Conservation (phyloP, 2,888 invertebrate genomes). For the Dryobotodes eremita region DNA sequence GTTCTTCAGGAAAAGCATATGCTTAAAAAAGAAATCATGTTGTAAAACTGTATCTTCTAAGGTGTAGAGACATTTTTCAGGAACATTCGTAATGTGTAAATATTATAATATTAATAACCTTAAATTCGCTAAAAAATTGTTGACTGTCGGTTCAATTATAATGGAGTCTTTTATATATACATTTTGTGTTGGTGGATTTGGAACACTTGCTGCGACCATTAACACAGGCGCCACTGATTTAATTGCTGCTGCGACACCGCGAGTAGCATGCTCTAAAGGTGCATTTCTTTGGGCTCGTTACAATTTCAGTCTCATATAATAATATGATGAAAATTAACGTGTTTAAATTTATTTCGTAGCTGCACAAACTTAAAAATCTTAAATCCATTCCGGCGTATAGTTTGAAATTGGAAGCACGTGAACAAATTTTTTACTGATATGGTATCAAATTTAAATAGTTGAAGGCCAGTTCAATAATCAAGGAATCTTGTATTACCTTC, state of each 20-base stretch:
- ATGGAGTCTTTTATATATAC: background rate
- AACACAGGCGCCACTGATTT: constrained; percentile 27
- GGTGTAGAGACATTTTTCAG: background rate
- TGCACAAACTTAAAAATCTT: too few species aligned
- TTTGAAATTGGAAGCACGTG: too few species aligned
- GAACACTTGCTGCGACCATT: constrained; percentile 38
- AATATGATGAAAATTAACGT: too few species aligned
- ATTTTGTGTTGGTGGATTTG: background rate
- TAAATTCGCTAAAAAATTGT: background rate
- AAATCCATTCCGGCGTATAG: too few species aligned
- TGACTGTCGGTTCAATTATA: background rate
- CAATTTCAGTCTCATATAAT: too few species aligned
- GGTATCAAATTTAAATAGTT: too few species aligned
- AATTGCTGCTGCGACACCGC: constrained; percentile 18
- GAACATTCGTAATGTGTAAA: background rate
- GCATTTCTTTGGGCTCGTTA: too few species aligned
- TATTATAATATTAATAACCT: too few species aligned
- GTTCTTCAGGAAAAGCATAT: background rate
- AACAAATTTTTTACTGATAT: background rate
- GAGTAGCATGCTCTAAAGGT: too few species aligned
- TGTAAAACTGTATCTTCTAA: background rate
- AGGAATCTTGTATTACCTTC: background rate
- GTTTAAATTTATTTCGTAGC: too few species aligned
- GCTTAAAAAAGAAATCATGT: background rate
- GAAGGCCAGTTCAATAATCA: background rate